Evolutionary conservation across 1,140 invertebrate species (phyloP).

Genomic region (Globodera ellingtonae): DNA sequence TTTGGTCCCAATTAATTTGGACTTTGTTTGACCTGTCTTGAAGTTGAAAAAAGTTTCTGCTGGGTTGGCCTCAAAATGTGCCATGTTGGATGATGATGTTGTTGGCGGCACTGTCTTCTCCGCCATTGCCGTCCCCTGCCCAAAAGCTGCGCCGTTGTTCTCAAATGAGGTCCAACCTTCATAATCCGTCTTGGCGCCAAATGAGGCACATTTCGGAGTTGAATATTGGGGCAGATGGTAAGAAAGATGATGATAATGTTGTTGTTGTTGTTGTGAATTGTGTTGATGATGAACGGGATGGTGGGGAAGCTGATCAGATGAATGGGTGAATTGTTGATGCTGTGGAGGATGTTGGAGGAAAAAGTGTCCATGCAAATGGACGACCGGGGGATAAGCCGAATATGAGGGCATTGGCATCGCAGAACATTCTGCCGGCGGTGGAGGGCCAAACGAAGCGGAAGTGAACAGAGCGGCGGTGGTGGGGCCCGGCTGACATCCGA

Average conservation of each 20-base stretch:
- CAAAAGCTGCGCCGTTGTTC: not conserved
- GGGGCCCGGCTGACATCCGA: not conserved
- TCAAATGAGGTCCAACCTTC: not conserved
- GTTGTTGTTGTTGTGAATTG: not conserved
- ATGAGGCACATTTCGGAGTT: not conserved
- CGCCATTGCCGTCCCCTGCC: not conserved
- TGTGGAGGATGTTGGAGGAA: not conserved
- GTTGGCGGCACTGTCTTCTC: not conserved
- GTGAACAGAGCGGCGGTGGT: constrained; percentile 2
- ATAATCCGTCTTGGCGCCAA: not conserved
- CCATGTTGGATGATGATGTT: not conserved
- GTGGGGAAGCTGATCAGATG: not conserved
- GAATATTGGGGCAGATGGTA: not conserved
- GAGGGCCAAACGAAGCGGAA: not conserved
- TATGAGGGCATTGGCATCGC: constrained; percentile 7
- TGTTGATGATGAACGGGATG: not conserved
- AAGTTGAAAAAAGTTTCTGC: not conserved
- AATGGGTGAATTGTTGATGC: not conserved
- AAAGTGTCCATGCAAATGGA: constrained; percentile 30
- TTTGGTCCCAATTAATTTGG: not conserved
- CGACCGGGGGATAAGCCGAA: constrained; percentile 16
- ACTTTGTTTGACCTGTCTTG: not conserved
- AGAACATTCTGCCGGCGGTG: not conserved
- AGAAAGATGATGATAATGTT: not conserved
- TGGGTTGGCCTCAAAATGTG: not conserved